These are phyloP conservation scores for Platorchestia sp. DNA, from an alignment of 1,140 invertebrate genomes.

Conservation along the genomic window DNA sequence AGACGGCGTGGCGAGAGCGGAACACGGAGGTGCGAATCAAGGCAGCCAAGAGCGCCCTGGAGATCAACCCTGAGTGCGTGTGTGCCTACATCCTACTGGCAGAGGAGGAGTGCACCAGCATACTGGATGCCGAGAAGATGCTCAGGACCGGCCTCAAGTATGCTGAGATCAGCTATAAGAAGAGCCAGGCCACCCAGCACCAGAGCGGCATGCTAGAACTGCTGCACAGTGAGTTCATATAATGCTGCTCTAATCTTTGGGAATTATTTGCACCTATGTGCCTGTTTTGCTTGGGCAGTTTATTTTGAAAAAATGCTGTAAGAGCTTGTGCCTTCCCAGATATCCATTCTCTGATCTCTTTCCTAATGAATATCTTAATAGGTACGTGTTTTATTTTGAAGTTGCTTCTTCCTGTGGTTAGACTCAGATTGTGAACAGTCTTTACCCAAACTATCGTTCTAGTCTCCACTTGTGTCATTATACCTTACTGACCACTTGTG, in stretches of 20 bases:
- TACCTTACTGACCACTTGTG: no score
- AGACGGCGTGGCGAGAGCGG: constrained; percentile 96
- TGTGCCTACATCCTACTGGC: constrained; percentile 95
- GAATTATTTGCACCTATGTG: no score
- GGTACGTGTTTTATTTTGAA: no score
- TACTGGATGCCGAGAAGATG: constrained; percentile 89
- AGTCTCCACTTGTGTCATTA: no score
- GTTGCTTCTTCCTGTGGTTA: no score
- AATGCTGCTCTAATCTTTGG: background rate
- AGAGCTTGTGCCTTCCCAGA: no score
- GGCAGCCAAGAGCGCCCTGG: constrained; percentile 90
- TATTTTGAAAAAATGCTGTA: no score
- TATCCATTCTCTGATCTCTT: no score
- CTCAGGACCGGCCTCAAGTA: constrained; percentile 89
- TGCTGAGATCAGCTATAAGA: constrained; percentile 88
- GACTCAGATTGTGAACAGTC: no score
- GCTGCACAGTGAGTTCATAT: constrained; percentile 78
- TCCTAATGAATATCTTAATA: no score
- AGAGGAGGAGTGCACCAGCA: constrained; percentile 95
- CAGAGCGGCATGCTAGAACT: constrained; percentile 84
- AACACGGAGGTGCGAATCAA: constrained; percentile 93
- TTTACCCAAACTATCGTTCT: no score
- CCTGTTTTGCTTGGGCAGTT: no score
- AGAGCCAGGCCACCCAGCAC: constrained; percentile 83
- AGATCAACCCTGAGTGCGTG: constrained; percentile 93